Conservation (phyloP, 1,140 invertebrate genomes). For the Tribolium castaneum region DNA sequence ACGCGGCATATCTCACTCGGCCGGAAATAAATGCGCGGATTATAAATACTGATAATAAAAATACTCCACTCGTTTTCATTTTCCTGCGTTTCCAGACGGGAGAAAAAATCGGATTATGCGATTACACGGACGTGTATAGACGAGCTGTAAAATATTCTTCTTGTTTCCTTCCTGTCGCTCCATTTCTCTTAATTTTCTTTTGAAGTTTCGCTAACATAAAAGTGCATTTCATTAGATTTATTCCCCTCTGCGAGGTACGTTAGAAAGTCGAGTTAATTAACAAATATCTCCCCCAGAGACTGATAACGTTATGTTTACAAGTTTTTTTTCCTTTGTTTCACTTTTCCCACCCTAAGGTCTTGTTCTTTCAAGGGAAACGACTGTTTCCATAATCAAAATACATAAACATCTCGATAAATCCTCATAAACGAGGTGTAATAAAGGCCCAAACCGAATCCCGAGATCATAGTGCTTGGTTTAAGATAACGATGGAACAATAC, state of each 20-base stretch:
- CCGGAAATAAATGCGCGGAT: conserved; percentile 8
- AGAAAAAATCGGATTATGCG: neutral
- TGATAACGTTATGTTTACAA: conserved; percentile 30
- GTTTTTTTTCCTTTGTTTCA: neutral
- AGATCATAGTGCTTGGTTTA: neutral
- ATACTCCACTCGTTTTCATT: too few species aligned
- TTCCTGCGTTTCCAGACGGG: too few species aligned
- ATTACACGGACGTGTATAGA: neutral
- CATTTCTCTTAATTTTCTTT: conserved; percentile 16
- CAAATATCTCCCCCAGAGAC: conserved; percentile 13
- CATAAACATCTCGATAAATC: conserved; percentile 32
- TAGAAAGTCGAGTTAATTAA: conserved; percentile 24
- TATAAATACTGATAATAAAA: neutral
- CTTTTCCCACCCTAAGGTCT: neutral
- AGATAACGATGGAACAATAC: conserved; percentile 27
- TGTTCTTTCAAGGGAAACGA: neutral
- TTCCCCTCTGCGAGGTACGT: neutral
- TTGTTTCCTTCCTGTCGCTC: neutral
- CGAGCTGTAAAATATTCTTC: too few species aligned
- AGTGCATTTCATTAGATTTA: conserved; percentile 5
- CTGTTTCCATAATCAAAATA: conserved; percentile 8
- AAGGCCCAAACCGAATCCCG: conserved; percentile 1
- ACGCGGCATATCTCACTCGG: neutral
- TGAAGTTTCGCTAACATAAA: neutral
- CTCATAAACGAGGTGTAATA: conserved; percentile 13